Conservation (phyloP, 53 echinoderm and acorn worm species). For the Mesocentrotus franciscanus region DNA sequence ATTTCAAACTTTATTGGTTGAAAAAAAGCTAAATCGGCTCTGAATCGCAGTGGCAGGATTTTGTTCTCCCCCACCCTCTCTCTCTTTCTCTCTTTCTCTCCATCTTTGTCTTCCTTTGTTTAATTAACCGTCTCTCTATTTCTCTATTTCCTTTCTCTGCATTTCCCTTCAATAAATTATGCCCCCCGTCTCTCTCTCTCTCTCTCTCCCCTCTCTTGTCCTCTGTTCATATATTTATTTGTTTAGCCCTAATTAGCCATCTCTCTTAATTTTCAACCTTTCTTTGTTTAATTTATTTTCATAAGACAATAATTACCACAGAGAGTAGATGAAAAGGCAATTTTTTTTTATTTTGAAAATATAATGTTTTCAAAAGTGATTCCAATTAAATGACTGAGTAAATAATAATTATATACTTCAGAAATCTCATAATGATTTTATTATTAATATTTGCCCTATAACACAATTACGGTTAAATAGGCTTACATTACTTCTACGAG, state of each 20-base stretch:
- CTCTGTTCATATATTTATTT: neutral
- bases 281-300: neutral
- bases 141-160: neutral
- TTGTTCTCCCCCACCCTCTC: neutral
- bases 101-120: neutral
- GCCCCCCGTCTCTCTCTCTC: neutral
- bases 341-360: neutral
- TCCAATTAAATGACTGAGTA: too few relatives aligned
- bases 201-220: neutral
- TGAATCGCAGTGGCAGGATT: too few relatives aligned
- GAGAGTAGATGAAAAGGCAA: neutral
- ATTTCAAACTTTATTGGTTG: too few relatives aligned
- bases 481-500: too few relatives aligned
- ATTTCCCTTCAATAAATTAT: neutral
- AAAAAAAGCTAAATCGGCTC: too few relatives aligned
- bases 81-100: slow-evolving; percentile 1
- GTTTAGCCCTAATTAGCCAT: neutral
- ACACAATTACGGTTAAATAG: too few relatives aligned
- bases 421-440: too few relatives aligned
- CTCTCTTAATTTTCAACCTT: neutral
- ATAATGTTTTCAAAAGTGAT: too few relatives aligned
- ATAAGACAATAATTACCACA: neutral
- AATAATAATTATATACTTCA: too few relatives aligned
- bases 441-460: too few relatives aligned
- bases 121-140: neutral